phyloP scores from a whole-genome alignment of 2,888 invertebrate species.

The Julus scanicus region DNA sequence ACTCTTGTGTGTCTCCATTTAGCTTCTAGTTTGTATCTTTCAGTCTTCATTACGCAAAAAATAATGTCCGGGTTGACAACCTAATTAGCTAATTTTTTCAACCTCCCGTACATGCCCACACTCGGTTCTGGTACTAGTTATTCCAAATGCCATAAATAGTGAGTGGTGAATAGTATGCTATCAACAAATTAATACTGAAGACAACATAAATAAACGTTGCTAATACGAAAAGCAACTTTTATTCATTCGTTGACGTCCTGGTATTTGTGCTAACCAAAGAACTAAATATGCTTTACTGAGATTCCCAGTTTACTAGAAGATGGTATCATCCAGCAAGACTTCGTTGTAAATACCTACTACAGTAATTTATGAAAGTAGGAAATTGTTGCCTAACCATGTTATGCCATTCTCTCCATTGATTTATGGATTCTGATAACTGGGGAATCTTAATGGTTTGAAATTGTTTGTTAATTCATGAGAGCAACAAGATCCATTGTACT shows the following conservation, averaged over 20 bases:
- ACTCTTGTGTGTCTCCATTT: slow-evolving; percentile 30
- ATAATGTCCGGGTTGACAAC: slow-evolving; percentile 41
- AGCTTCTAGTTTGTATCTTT: slow-evolving; percentile 21
- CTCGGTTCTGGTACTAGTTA: not conserved
- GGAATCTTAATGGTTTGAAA: not conserved
- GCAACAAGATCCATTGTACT: not conserved
- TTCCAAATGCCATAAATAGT: slow-evolving; percentile 36
- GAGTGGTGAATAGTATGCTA: slow-evolving; percentile 25
- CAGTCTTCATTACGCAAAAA: slow-evolving; percentile 23
- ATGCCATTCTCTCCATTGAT: no score
- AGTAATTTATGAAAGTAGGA: no score
- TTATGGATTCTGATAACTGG: no score
- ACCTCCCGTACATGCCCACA: not conserved
- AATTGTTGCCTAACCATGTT: no score
- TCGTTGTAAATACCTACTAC: no score
- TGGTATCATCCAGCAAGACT: no score
- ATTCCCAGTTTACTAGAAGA: no score
- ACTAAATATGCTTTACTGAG: no score
- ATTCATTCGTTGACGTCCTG: not conserved
- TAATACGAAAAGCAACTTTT: slow-evolving; percentile 15
- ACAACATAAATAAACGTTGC: slow-evolving; percentile 16
- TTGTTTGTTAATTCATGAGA: not conserved
- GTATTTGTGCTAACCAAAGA: slow-evolving; percentile 9
- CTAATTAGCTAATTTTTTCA: slow-evolving; percentile 38
- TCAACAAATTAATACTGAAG: slow-evolving; percentile 35